phyloP scores from a whole-genome alignment of 2,888 invertebrate species.

The Drosophila borealis region DNA sequence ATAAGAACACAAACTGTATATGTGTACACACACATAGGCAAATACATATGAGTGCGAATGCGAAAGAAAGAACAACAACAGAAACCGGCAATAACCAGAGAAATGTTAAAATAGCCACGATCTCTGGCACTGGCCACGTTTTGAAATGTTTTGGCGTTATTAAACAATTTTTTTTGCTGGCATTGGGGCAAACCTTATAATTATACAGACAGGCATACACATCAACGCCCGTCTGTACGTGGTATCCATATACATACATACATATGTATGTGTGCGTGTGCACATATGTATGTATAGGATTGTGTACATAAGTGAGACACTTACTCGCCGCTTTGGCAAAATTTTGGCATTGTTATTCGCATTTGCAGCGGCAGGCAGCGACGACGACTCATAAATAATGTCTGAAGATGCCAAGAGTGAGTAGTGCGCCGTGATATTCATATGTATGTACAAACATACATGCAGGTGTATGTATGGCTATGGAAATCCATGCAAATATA shows the following conservation, averaged over 20 bases:
- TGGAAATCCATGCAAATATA: neutral
- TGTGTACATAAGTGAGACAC: slow-evolving; percentile 29
- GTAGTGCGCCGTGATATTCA: slow-evolving; percentile 21
- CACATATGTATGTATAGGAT: neutral
- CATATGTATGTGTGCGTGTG: neutral
- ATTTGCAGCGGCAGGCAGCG: slow-evolving; percentile 48
- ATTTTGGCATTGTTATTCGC: slow-evolving; percentile 61
- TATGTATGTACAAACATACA: no score
- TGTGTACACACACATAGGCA: neutral
- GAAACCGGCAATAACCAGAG: slow-evolving; percentile 73
- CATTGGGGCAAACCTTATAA: slow-evolving; percentile 48
- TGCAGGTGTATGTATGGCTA: neutral
- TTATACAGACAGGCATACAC: slow-evolving; percentile 35
- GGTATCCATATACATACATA: neutral
- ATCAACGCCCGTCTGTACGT: neutral
- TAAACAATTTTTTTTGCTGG: slow-evolving; percentile 56
- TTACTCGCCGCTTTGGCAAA: slow-evolving; percentile 45
- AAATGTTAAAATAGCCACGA: slow-evolving; percentile 61
- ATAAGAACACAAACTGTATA: neutral
- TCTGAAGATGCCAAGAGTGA: slow-evolving; percentile 75
- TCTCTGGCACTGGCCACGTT: slow-evolving; percentile 49
- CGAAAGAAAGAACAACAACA: slow-evolving; percentile 35
- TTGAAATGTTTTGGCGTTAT: slow-evolving; percentile 71
- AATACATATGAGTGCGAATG: slow-evolving; percentile 6
- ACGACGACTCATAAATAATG: slow-evolving; percentile 66